Conservation (phyloP, 2,113 vertebrate species). For the Phodopus roborovskii region DNA sequence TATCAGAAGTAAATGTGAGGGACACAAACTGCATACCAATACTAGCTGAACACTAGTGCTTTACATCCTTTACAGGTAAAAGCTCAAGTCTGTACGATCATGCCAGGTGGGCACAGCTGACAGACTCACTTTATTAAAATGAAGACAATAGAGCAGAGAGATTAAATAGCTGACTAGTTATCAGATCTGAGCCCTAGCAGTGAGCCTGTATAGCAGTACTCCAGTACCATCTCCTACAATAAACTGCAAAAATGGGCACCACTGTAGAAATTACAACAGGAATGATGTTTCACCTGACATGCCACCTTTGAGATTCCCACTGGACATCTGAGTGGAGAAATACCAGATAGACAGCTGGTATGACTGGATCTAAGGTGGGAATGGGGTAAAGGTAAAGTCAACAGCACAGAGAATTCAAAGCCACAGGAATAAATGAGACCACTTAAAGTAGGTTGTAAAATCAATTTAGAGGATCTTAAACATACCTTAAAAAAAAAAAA, state of each 20-base stretch:
- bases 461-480: conserved; percentile 59
- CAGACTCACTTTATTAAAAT: background rate
- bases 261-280: background rate
- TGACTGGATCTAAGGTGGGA: background rate
- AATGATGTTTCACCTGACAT: background rate
- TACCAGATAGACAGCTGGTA: background rate
- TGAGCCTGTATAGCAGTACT: background rate
- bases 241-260: background rate
- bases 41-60: background rate
- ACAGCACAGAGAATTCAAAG: conserved; percentile 10
- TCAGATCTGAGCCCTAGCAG: background rate
- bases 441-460: conserved; percentile 37
- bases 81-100: background rate
- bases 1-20: background rate
- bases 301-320: background rate
- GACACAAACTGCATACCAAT: background rate
- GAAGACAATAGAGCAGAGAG: background rate
- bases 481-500: background rate
- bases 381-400: conserved; percentile 9
- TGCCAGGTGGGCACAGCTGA: background rate
- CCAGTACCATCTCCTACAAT: background rate
- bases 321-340: background rate
- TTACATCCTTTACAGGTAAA: background rate
- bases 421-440: background rate
- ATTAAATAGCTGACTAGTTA: background rate